Evolutionary conservation across 1,140 invertebrate genomes (phyloP).

Genomic region (Aphelenchoides besseyi): DNA sequence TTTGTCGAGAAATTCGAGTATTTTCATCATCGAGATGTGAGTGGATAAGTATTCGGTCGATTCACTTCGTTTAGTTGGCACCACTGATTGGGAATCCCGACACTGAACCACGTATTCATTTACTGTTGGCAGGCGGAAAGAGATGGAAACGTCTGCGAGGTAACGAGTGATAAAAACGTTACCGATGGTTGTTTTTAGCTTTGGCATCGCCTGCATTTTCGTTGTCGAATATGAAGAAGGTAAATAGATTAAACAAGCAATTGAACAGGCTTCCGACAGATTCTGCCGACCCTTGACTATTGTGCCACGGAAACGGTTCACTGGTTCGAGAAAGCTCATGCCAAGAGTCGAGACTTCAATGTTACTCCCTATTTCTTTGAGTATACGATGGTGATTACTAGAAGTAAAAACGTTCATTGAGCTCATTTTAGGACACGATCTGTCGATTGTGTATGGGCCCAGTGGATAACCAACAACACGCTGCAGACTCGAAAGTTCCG

Average conservation of each 20-base stretch:
- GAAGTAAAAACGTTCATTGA: no score
- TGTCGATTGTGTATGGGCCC: neutral
- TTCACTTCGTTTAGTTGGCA: neutral
- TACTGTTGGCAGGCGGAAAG: constrained; percentile 52
- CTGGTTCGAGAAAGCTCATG: neutral
- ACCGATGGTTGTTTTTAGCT: constrained; percentile 48
- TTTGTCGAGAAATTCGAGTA: constrained; percentile 65
- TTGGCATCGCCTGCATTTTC: constrained; percentile 65
- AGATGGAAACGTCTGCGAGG: constrained; percentile 64
- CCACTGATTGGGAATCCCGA: constrained; percentile 11
- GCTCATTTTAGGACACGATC: no score
- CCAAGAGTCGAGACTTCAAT: neutral
- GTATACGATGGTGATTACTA: neutral
- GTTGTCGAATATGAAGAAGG: constrained; percentile 63
- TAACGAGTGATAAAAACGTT: neutral
- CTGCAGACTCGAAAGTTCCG: neutral
- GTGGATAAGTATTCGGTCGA: neutral
- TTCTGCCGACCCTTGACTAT: neutral
- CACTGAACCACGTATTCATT: constrained; percentile 24
- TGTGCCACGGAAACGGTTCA: neutral
- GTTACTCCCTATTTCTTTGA: neutral
- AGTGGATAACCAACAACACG: neutral
- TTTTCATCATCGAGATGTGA: constrained; percentile 63
- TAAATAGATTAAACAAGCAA: constrained; percentile 35
- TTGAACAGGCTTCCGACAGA: neutral